phyloP scores from a whole-genome alignment of 2,888 invertebrate genomes.

The Cephalotes varians region DNA sequence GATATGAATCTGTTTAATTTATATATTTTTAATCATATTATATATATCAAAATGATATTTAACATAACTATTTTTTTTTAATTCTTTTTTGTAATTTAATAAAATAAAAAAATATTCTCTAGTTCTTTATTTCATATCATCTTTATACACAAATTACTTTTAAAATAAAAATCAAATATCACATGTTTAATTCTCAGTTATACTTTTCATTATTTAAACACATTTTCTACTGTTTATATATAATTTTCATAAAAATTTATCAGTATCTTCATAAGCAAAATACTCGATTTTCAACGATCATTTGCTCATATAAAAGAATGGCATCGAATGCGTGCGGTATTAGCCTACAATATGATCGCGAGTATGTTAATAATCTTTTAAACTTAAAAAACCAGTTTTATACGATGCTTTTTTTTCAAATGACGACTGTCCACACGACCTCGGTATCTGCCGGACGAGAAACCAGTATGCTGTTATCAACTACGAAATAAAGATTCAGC shows the following conservation, averaged over 20 bases:
- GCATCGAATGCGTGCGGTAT: not conserved
- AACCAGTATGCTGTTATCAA: not conserved
- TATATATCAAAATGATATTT: not conserved
- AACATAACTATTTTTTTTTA: not conserved
- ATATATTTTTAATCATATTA: not conserved
- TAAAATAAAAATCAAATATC: not conserved
- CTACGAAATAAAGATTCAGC: slow-evolving; percentile 5
- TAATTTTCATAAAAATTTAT: not conserved
- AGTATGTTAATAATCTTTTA: not conserved
- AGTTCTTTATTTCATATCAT: not conserved
- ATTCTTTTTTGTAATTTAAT: not conserved
- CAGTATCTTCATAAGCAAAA: not conserved
- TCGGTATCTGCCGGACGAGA: not conserved
- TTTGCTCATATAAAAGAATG: not conserved
- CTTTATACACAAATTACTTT: not conserved
- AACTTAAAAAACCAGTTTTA: slow-evolving; percentile 1
- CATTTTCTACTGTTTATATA: not conserved
- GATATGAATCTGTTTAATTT: not conserved
- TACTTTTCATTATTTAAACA: not conserved
- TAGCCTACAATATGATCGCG: not conserved
- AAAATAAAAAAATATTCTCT: not conserved
- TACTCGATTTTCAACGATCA: not conserved
- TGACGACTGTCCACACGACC: not conserved
- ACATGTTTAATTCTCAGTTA: not conserved
- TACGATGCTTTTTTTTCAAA: not conserved